A percentile compares a stretch with the other conserved stretches of the same genome.
Evolutionary conservation across 2,888 invertebrate species (phyloP).

Genomic region (Nymphalis urticae): DNA sequence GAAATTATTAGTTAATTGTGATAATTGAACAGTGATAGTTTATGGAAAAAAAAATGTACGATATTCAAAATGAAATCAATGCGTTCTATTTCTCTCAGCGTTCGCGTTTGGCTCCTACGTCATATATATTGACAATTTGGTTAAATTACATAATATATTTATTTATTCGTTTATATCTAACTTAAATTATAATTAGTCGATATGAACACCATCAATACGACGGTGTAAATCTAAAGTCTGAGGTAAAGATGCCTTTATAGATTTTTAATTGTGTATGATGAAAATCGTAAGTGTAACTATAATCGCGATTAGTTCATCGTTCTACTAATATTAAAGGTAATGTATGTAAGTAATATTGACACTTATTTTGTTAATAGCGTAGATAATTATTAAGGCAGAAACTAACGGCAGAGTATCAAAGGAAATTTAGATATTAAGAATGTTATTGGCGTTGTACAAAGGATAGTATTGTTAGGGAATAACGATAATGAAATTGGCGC

Average conservation of each 20-base stretch:
- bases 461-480: slow-evolving; percentile 76
- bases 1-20: slow-evolving; percentile 79
- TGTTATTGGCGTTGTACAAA: slow-evolving; percentile 81
- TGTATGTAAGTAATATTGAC: slow-evolving; percentile 76
- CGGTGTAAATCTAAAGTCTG: slow-evolving; percentile 81
- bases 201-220: slow-evolving; percentile 73
- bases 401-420: slow-evolving; percentile 76
- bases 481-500: slow-evolving; percentile 77
- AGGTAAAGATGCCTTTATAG: slow-evolving; percentile 82
- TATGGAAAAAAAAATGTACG: slow-evolving; percentile 35
- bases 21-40: slow-evolving; percentile 69
- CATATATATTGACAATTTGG: slow-evolving; percentile 61
- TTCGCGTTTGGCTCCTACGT: slow-evolving; percentile 24
- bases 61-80: slow-evolving; percentile 29
- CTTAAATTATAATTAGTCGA: slow-evolving; percentile 74
- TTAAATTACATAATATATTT: slow-evolving; percentile 60
- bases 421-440: slow-evolving; percentile 71
- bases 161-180: slow-evolving; percentile 73
- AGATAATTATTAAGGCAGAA: slow-evolving; percentile 67
- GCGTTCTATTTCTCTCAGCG: slow-evolving; percentile 21
- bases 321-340: slow-evolving; percentile 72
- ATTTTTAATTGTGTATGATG: slow-evolving; percentile 75
- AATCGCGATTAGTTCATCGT: slow-evolving; percentile 74
- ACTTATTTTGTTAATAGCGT: slow-evolving; percentile 78
- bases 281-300: slow-evolving; percentile 68